Conservation (phyloP, 1,140 invertebrate species). For the Melipona quadrifasciata region DNA sequence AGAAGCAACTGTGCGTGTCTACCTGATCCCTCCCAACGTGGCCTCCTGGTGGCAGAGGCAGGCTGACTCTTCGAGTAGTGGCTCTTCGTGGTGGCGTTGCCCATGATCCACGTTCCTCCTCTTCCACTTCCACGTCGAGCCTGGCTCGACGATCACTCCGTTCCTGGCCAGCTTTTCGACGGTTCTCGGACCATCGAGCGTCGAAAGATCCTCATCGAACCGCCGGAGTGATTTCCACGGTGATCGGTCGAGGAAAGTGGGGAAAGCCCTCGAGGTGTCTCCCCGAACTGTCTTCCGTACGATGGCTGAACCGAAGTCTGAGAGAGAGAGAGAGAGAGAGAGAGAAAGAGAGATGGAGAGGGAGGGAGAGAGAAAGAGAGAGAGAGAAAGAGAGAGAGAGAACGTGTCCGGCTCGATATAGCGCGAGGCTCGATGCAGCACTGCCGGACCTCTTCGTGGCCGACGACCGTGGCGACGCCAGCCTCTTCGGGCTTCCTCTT, state of each 20-base stretch:
- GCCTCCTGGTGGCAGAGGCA: slow-evolving; percentile 65
- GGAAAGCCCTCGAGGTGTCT: slow-evolving; percentile 22
- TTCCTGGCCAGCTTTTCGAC: slow-evolving; percentile 49
- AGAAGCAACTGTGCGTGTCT: slow-evolving; percentile 46
- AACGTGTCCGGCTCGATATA: slow-evolving; percentile 73
- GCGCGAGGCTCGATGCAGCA: slow-evolving; percentile 71
- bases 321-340: slow-evolving; percentile 26
- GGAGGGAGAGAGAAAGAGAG: slow-evolving; percentile 27
- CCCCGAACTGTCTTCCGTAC: slow-evolving; percentile 27
- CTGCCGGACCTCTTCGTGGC: slow-evolving; percentile 61
- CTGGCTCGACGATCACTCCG: slow-evolving; percentile 45
- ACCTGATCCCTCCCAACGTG: slow-evolving; percentile 78
- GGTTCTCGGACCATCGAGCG: slow-evolving; percentile 8
- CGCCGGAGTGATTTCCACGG: background rate
- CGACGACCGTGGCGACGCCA: slow-evolving; percentile 66
- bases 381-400: slow-evolving; percentile 43
- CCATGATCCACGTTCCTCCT: slow-evolving; percentile 68
- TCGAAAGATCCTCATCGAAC: slow-evolving; percentile 48
- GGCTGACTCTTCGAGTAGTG: slow-evolving; percentile 64
- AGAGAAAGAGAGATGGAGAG: too few relatives aligned
- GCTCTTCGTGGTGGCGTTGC: slow-evolving; percentile 76
- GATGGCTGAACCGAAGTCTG: slow-evolving; percentile 20
- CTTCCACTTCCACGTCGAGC: slow-evolving; percentile 49
- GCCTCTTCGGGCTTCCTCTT: slow-evolving; percentile 51
- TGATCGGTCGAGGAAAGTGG: slow-evolving; percentile 5